A percentile compares a stretch with the other conserved stretches of the same genome.
These are phyloP conservation scores for Xestoiulus laeticollis DNA, from an alignment of 2,888 invertebrate species.

Conservation along the genomic window DNA sequence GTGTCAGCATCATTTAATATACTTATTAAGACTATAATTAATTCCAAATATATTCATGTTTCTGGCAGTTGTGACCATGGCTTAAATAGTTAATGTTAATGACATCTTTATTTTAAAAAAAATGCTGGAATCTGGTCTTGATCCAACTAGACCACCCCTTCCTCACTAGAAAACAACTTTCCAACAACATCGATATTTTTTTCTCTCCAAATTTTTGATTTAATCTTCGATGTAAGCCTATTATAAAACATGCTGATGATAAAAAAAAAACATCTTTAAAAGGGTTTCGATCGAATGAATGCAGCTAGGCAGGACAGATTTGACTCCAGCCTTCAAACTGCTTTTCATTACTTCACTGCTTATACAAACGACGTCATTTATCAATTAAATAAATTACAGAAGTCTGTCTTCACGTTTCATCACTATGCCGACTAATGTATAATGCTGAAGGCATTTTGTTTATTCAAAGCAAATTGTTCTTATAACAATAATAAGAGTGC, in stretches of 20 bases:
- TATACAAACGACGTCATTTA: slow-evolving; percentile 21
- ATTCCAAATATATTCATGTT: neutral
- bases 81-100: neutral
- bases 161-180: neutral
- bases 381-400: slow-evolving; percentile 14
- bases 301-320: neutral
- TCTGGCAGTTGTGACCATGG: neutral
- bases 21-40: neutral
- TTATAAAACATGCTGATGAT: slow-evolving; percentile 8
- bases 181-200: neutral
- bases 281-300: neutral
- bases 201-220: neutral
- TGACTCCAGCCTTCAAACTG: neutral
- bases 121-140: slow-evolving; percentile 23
- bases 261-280: neutral
- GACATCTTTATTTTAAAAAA: neutral
- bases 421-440: neutral
- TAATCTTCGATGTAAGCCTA: slow-evolving; percentile 10
- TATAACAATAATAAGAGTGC: neutral
- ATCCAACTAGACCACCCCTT: neutral
- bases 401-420: neutral
- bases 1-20: neutral
- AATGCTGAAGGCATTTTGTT: neutral
- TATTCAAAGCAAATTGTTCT: neutral
- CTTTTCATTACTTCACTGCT: neutral